These are phyloP conservation scores for Scaptomyza flava DNA, from an alignment of 2,888 invertebrate species.

Conservation along the genomic window DNA sequence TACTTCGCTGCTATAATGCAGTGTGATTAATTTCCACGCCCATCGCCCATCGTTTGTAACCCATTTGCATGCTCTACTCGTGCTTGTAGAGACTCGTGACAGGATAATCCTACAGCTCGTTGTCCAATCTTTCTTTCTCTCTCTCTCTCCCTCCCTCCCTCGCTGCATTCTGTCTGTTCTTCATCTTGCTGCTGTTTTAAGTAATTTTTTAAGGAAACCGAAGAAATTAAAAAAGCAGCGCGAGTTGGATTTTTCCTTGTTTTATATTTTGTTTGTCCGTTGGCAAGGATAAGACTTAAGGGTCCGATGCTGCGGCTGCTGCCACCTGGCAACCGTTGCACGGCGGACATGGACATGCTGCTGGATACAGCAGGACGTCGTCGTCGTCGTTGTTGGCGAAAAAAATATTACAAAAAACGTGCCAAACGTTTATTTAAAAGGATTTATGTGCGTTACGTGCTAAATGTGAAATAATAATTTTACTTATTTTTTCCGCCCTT, in stretches of 20 bases:
- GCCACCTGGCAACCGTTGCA: conserved; percentile 42
- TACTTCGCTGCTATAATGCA: conserved; percentile 44
- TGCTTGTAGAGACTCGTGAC: conserved; percentile 54
- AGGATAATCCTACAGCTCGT: conserved; percentile 65
- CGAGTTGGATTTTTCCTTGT: not conserved
- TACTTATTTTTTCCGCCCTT: conserved; percentile 44
- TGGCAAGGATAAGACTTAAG: conserved; percentile 70
- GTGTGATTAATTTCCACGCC: conserved; percentile 71
- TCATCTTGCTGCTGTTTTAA: conserved; percentile 44
- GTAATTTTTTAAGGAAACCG: conserved; percentile 71
- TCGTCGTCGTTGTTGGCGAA: conserved; percentile 29
- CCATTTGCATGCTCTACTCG: conserved; percentile 60
- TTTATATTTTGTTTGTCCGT: conserved; percentile 4
- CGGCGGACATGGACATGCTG: conserved; percentile 17
- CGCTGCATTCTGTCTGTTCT: conserved; percentile 11
- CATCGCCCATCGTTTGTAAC: conserved; percentile 42
- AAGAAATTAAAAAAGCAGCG: conserved; percentile 61
- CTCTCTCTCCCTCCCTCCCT: conserved; percentile 7
- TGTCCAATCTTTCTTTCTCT: conserved; percentile 29
- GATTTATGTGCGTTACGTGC: conserved; percentile 81
- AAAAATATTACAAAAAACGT: conserved; percentile 74
- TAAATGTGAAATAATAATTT: conserved; percentile 80
- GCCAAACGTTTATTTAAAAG: conserved; percentile 82
- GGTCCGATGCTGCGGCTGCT: conserved; percentile 56
- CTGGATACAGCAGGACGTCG: conserved; percentile 14